These are phyloP conservation scores for Diuraphis noxia DNA, from an alignment of 1,140 invertebrate species.

Conservation along the genomic window DNA sequence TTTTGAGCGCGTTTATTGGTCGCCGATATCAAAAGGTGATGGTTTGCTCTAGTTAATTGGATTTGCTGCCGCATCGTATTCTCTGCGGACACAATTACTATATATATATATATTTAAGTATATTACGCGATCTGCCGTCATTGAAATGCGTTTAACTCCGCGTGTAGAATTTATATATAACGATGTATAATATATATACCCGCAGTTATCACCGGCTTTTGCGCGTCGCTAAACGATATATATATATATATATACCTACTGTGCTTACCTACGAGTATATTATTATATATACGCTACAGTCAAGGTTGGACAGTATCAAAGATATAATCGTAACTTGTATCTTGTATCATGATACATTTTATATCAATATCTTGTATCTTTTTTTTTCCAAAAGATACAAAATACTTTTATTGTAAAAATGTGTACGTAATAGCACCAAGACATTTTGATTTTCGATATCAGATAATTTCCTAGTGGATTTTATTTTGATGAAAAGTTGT, in stretches of 20 bases:
- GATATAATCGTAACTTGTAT: neutral
- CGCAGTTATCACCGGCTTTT: constrained; percentile 26
- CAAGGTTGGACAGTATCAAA: too few relatives aligned
- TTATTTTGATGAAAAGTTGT: too few relatives aligned
- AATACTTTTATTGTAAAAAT: too few relatives aligned
- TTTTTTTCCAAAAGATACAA: too few relatives aligned
- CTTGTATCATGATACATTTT: too few relatives aligned
- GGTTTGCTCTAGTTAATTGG: constrained; percentile 30
- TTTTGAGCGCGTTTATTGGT: constrained; percentile 1
- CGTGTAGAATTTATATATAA: neutral
- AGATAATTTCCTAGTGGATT: too few relatives aligned
- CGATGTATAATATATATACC: neutral
- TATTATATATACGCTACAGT: neutral
- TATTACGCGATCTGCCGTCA: neutral
- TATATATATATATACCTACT: neutral
- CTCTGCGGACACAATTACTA: neutral
- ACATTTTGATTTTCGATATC: too few relatives aligned
- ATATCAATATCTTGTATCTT: too few relatives aligned
- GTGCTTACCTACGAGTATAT: neutral
- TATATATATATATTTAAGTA: neutral
- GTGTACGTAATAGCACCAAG: too few relatives aligned
- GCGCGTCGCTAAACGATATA: constrained; percentile 7
- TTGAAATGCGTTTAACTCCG: constrained; percentile 17
- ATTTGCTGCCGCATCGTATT: neutral
- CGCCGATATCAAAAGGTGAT: constrained; percentile 31